phyloP scores from a whole-genome alignment of 2,888 invertebrate genomes.

The Horisme vitalbata region DNA sequence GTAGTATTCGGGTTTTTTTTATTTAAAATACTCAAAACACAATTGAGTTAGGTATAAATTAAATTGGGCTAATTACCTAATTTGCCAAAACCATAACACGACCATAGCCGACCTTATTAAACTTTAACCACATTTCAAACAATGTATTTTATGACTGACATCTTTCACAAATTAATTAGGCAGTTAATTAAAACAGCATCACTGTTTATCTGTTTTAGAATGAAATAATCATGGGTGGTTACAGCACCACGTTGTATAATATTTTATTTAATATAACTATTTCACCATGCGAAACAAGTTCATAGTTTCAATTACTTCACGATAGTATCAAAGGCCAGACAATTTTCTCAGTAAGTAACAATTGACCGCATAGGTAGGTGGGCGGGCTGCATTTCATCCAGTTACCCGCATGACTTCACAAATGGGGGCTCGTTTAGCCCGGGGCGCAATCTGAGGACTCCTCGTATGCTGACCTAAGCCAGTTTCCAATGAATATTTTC shows the following conservation, averaged over 20 bases:
- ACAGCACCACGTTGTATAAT: too few species aligned
- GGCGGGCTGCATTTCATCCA: slow-evolving; percentile 40
- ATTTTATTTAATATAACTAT: too few species aligned
- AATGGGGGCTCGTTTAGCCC: slow-evolving; percentile 34
- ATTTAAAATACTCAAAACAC: too few species aligned
- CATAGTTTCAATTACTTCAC: too few species aligned
- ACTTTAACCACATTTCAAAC: slow-evolving; percentile 4
- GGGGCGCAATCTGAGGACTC: slow-evolving; percentile 28
- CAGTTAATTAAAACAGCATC: too few species aligned
- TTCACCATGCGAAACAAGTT: too few species aligned
- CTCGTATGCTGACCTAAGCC: slow-evolving; percentile 23
- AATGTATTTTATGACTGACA: slow-evolving; percentile 7
- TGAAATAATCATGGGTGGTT: too few species aligned
- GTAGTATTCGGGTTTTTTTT: too few species aligned
- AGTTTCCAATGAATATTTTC: slow-evolving; percentile 20
- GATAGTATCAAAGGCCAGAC: too few species aligned
- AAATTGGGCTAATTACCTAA: slow-evolving; percentile 9
- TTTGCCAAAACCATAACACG: slow-evolving; percentile 8
- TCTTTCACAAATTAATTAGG: too few species aligned
- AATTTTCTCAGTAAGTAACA: background rate
- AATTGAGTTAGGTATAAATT: too few species aligned
- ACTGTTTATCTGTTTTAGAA: too few species aligned
- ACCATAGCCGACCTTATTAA: slow-evolving; percentile 7
- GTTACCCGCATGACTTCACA: slow-evolving; percentile 47
- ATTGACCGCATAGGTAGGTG: slow-evolving; percentile 13